phyloP scores from a whole-genome alignment of 2,113 vertebrate genomes.

The Pterocles burchelli region DNA sequence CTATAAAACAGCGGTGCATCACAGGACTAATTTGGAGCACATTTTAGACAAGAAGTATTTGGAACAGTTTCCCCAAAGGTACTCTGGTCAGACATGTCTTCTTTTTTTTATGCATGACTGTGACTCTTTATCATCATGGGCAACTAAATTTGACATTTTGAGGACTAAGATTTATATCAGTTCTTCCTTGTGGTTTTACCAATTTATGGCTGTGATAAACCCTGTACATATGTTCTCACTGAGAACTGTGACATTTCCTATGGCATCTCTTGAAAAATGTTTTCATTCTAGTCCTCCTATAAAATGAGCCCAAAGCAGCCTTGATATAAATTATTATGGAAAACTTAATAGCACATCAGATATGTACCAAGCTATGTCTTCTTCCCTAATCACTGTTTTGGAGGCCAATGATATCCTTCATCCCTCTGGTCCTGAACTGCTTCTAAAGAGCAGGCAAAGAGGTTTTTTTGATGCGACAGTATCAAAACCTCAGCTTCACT shows the following conservation, averaged over 20 bases:
- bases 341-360: not conserved
- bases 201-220: constrained; percentile 15
- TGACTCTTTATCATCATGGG: not conserved
- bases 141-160: constrained; percentile 18
- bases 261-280: constrained; percentile 11
- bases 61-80: not conserved
- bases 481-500: not conserved
- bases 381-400: not conserved
- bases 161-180: constrained; percentile 19
- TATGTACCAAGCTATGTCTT: not conserved
- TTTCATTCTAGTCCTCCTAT: not conserved
- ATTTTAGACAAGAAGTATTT: not conserved
- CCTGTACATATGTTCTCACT: not conserved
- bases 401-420: not conserved
- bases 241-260: constrained; percentile 45
- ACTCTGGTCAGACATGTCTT: not conserved
- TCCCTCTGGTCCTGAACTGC: not conserved
- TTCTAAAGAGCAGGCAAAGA: not conserved
- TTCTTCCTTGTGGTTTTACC: constrained; percentile 35
- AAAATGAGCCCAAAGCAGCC: constrained; percentile 7
- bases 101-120: not conserved
- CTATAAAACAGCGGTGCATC: not conserved
- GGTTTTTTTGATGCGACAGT: not conserved
- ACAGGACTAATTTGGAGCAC: not conserved
- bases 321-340: not conserved